phyloP scores from a whole-genome alignment of 2,113 vertebrate species.

The Sceloporus undulatus region DNA sequence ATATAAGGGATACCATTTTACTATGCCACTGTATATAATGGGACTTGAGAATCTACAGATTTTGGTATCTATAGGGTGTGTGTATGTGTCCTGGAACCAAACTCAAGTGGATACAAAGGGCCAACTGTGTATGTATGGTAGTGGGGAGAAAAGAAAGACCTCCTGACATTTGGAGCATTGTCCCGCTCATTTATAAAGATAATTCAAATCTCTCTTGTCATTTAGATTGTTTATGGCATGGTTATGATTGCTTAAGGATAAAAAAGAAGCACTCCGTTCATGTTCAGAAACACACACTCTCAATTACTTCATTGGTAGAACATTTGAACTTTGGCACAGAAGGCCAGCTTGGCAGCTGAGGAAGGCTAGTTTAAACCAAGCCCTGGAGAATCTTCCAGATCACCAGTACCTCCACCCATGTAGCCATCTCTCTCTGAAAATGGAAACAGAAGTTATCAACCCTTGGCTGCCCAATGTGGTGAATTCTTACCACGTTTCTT shows the following conservation, averaged over 20 bases:
- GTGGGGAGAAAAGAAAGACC: too few relatives aligned
- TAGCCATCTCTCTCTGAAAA: neutral
- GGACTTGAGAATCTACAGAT: too few relatives aligned
- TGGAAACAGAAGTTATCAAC: neutral
- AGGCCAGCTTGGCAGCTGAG: neutral
- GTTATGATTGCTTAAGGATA: too few relatives aligned
- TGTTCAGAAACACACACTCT: neutral
- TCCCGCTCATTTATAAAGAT: too few relatives aligned
- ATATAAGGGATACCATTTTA: too few relatives aligned
- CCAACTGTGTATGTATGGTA: too few relatives aligned
- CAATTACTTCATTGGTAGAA: neutral
- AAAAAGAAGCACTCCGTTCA: neutral
- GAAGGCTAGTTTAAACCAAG: neutral
- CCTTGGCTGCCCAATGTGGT: constrained; percentile 3
- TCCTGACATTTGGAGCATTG: too few relatives aligned
- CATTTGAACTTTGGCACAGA: neutral
- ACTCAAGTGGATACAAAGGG: too few relatives aligned
- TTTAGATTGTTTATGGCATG: neutral
- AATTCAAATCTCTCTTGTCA: neutral
- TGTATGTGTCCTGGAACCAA: too few relatives aligned
- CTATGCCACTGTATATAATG: too few relatives aligned
- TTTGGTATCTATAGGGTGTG: too few relatives aligned
- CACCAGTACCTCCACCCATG: neutral
- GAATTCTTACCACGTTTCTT: constrained; percentile 36
- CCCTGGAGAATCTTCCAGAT: neutral